Percentiles rank a stretch among this genome's conserved stretches.
These are phyloP conservation scores for Trachops cirrhosus DNA, from an alignment of 2,797 vertebrate species.

Conservation along the genomic window DNA sequence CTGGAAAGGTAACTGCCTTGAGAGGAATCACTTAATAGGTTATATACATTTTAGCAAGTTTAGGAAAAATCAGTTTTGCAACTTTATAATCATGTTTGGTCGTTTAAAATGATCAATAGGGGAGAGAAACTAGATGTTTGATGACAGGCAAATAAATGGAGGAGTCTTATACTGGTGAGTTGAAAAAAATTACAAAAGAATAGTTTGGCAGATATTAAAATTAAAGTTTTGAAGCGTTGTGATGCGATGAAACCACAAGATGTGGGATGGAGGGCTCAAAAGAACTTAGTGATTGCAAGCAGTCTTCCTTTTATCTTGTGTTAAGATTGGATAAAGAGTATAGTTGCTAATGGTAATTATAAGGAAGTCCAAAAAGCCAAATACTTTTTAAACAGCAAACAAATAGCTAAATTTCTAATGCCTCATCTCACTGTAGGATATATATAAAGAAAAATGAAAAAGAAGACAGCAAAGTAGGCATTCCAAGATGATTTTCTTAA, in stretches of 20 bases:
- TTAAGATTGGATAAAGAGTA: not conserved
- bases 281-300: not conserved
- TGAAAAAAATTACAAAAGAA: not conserved
- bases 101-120: not conserved
- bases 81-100: not conserved
- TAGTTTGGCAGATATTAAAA: not conserved
- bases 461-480: not conserved
- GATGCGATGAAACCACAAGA: not conserved
- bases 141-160: not conserved
- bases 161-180: not conserved
- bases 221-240: constrained; percentile 21
- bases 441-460: not conserved
- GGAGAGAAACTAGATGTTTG: not conserved
- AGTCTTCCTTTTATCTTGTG: not conserved
- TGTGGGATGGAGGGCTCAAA: not conserved
- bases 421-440: not conserved
- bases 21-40: not conserved
- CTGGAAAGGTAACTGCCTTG: not conserved
- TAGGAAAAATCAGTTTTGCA: not conserved
- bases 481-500: not conserved
- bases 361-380: not conserved
- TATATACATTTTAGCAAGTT: not conserved
- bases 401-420: not conserved
- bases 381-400: not conserved
- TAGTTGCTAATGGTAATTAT: not conserved